A percentile compares a stretch with the other conserved stretches of the same genome.
phyloP scores from a whole-genome alignment of 2,888 invertebrate species.

The Odontothrips loti region DNA sequence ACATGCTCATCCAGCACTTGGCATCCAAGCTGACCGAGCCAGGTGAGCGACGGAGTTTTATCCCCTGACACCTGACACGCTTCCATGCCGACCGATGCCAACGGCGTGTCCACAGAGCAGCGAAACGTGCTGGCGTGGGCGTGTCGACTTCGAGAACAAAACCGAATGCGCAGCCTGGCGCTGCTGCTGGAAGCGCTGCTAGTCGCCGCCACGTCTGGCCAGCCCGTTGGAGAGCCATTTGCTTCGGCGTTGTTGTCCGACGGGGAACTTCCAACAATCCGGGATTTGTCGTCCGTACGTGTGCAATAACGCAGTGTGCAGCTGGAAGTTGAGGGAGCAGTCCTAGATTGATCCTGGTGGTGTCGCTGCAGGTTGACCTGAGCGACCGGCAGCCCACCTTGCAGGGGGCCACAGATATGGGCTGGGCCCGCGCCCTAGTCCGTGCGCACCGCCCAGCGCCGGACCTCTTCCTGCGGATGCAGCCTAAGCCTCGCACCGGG shows the following conservation, averaged over 20 bases:
- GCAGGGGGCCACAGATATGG: neutral
- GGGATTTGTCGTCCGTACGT: neutral
- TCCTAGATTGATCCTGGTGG: neutral
- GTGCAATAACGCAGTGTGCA: neutral
- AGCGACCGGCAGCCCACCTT: neutral
- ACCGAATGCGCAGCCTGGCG: neutral
- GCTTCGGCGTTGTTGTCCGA: neutral
- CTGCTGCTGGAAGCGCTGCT: neutral
- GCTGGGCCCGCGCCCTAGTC: neutral
- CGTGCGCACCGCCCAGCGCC: neutral
- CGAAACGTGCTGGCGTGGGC: neutral
- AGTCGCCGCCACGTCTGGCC: neutral
- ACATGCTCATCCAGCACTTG: neutral
- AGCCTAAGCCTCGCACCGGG: neutral
- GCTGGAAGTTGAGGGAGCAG: neutral
- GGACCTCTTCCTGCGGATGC: neutral
- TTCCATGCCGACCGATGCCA: neutral
- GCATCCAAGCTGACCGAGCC: neutral
- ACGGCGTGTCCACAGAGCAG: slow-evolving; percentile 12
- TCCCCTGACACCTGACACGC: no score
- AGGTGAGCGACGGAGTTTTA: neutral
- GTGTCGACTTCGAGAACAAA: neutral
- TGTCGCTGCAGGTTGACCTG: neutral
- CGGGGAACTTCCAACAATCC: neutral
- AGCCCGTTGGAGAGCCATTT: neutral